Evolutionary conservation across 2,888 invertebrate genomes (phyloP).

Genomic region (Aphodius granarius): DNA sequence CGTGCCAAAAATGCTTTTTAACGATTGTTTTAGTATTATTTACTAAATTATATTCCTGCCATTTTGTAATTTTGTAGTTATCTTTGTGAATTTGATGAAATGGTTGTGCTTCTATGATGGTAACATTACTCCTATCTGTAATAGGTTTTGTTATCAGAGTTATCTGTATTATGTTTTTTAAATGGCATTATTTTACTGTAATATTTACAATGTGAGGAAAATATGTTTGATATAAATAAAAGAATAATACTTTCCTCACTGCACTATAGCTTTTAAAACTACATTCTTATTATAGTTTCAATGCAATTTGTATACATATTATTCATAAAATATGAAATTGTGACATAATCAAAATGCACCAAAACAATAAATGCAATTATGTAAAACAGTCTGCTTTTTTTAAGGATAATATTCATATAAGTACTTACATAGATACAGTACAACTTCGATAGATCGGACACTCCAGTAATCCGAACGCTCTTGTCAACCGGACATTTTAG

Average conservation of each 20-base stretch:
- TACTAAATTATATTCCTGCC: background rate
- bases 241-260: background rate
- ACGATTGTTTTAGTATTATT: background rate
- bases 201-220: background rate
- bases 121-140: background rate
- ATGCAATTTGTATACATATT: background rate
- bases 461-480: no score
- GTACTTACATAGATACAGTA: no score
- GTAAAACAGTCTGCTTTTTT: background rate
- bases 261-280: background rate
- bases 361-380: background rate
- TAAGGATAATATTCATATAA: no score
- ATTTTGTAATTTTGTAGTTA: background rate
- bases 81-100: background rate
- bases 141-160: background rate
- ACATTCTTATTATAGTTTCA: background rate
- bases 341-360: background rate
- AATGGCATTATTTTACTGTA: background rate
- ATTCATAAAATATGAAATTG: no score
- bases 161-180: background rate
- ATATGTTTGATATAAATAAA: background rate
- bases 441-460: no score
- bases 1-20: background rate
- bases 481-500: no score
- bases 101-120: background rate